phyloP scores from a whole-genome alignment of 2,888 invertebrate species.

The Ornithoptera alexandrae region DNA sequence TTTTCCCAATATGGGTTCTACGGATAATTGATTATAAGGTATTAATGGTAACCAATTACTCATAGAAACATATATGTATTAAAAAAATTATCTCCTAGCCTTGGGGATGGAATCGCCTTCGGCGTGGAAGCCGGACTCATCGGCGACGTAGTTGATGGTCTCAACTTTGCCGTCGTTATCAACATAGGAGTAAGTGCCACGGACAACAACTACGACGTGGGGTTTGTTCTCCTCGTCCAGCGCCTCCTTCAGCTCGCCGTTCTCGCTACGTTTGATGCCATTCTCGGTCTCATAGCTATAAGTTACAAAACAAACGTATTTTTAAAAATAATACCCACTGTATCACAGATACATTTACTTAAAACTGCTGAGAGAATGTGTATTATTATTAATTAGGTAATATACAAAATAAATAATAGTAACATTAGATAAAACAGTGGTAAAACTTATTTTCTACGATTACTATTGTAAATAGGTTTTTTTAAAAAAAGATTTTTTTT shows the following conservation, averaged over 20 bases:
- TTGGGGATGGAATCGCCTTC: conserved; percentile 82
- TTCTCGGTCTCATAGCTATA: conserved; percentile 77
- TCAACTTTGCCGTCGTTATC: conserved; percentile 77
- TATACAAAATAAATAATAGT: no score
- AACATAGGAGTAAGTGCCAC: conserved; percentile 80
- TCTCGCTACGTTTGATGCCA: conserved; percentile 75
- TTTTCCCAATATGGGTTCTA: conserved; percentile 19
- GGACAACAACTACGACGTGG: conserved; percentile 75
- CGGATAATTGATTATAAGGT: conserved; percentile 24
- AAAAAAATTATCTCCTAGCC: conserved; percentile 41
- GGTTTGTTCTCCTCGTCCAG: conserved; percentile 81
- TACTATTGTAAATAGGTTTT: no score
- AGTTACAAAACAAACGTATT: not conserved
- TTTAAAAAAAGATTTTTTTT: no score
- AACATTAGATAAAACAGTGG: no score
- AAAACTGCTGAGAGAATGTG: no score
- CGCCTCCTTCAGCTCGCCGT: conserved; percentile 60
- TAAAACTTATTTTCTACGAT: no score
- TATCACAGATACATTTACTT: no score
- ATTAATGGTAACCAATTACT: conserved; percentile 34
- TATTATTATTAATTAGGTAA: no score
- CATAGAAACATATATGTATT: conserved; percentile 25
- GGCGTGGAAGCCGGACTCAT: conserved; percentile 83
- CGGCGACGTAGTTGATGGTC: conserved; percentile 77
- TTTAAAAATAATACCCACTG: no score